Evolutionary conservation across 2,113 vertebrate species (phyloP), one percentile per base, ranked within the genome.

Genomic region (Salvelinus namaycush): DNA sequence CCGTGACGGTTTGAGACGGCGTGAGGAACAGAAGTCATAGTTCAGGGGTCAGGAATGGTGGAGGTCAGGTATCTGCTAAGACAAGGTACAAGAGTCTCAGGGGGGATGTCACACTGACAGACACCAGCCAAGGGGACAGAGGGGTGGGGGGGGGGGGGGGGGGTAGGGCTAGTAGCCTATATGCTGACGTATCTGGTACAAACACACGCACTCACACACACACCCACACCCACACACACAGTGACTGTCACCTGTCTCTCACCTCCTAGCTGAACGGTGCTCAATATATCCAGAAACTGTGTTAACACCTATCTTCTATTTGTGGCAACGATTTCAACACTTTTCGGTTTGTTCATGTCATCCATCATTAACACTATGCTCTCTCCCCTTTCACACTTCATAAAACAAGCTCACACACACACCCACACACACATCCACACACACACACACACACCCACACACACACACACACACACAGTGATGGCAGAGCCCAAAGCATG

Each of bases 401-500:
- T 54, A 54, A 54, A 54, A 54, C 51, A 54, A 5, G 39, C 39
- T 20, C 51, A 11, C 51, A 57, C 51, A 67, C 65, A 29, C 27
- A 3, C 51, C 3, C 51, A 57, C 51, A 67, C 65, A 29, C 27
- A 3, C 65, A 67, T 27, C 18, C 27, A 29, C 24, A 31, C 27
- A 29, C 13, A 3, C 24, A 18, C 27, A 0, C 24, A 31, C 65
- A 20, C 65, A 67, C 65, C 20, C 27, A 34, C 27, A 18, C 66
- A 34, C 26, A 68, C 66, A 20, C 66, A 68, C 9, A 14, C 65
- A 68, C 66, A 29, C 66, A 34, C 66, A 34, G n/a, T 62, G n/a
- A 62, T 62, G 18, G n/a, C 59, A 62, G n/a, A 62, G 59, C 59
- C 59, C 59, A 62, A 22, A 62, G 59, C 59, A 62, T 22, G 59